phyloP scores from a whole-genome alignment of 2,113 vertebrate species.

The Piprites chloris region DNA sequence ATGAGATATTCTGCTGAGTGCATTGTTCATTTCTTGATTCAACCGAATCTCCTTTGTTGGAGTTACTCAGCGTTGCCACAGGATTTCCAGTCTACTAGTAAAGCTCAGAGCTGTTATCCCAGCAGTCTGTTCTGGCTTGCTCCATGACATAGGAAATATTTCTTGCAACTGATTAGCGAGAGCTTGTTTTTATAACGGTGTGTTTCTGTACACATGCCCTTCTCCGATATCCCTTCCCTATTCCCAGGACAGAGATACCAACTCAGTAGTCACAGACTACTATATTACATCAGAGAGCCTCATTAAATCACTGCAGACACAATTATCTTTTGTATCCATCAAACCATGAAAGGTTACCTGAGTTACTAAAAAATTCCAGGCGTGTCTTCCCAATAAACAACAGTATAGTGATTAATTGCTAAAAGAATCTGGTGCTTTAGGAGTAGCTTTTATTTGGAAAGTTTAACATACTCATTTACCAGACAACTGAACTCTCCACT shows the following conservation, averaged over 20 bases:
- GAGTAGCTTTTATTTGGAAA: slow-evolving; percentile 70
- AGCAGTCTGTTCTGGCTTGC: not conserved
- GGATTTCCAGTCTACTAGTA: not conserved
- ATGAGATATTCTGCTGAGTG: not conserved
- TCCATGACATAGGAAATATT: not conserved
- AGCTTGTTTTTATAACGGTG: slow-evolving; percentile 19
- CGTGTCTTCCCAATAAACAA: slow-evolving; percentile 67
- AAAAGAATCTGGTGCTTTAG: slow-evolving; percentile 60
- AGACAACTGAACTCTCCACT: slow-evolving; percentile 76
- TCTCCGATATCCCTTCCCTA: not conserved
- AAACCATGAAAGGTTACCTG: slow-evolving; percentile 65
- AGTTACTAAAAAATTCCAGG: slow-evolving; percentile 67
- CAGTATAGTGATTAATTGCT: slow-evolving; percentile 61
- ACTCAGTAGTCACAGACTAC: slow-evolving; percentile 36
- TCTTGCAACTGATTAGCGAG: not conserved
- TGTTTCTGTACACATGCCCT: not conserved
- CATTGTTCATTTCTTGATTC: not conserved
- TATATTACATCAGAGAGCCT: slow-evolving; percentile 38
- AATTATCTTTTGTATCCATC: slow-evolving; percentile 60
- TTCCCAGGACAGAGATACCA: slow-evolving; percentile 35
- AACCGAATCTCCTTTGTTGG: not conserved
- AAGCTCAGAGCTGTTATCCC: not conserved
- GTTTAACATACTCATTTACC: slow-evolving; percentile 70
- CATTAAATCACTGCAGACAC: slow-evolving; percentile 58
- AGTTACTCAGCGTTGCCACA: not conserved